Evolutionary conservation across 2,888 invertebrate species (phyloP).

Genomic region (Drosophila buzzatii): DNA sequence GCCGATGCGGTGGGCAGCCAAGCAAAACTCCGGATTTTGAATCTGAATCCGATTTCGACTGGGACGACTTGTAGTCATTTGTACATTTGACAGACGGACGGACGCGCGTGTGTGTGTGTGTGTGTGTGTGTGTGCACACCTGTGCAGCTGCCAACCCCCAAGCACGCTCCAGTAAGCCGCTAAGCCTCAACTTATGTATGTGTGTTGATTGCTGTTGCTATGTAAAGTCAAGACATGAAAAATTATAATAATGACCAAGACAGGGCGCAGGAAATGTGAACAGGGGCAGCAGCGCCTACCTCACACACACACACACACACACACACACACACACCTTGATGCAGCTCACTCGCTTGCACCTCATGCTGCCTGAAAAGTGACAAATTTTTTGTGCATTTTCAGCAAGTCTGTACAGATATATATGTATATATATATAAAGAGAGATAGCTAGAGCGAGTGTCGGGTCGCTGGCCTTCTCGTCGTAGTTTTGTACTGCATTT

Average conservation of each 20-base stretch:
- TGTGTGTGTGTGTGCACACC: constrained; percentile 23
- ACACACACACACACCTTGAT: not conserved
- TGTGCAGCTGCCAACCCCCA: constrained; percentile 25
- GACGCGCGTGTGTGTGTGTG: not conserved
- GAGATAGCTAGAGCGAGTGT: constrained; percentile 10
- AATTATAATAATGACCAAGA: constrained; percentile 66
- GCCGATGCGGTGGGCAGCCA: constrained; percentile 31
- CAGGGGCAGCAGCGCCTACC: constrained; percentile 2
- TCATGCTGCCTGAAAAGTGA: constrained; percentile 39
- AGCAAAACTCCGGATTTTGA: constrained; percentile 29
- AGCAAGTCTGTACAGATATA: constrained; percentile 19
- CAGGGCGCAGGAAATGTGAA: constrained; percentile 21
- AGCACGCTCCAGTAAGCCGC: constrained; percentile 56
- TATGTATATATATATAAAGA: not conserved
- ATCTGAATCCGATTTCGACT: constrained; percentile 21
- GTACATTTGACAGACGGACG: constrained; percentile 37
- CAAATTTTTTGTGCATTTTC: constrained; percentile 63
- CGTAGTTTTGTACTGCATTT: constrained; percentile 62
- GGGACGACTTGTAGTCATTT: constrained; percentile 35
- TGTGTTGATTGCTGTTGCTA: constrained; percentile 44
- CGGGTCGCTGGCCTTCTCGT: constrained; percentile 67
- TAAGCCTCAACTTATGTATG: constrained; percentile 16
- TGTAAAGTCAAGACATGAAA: constrained; percentile 50
- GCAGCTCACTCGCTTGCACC: not conserved
- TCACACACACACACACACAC: not conserved